Conservation (phyloP, 1,140 invertebrate genomes). For the Nilaparvata lugens region DNA sequence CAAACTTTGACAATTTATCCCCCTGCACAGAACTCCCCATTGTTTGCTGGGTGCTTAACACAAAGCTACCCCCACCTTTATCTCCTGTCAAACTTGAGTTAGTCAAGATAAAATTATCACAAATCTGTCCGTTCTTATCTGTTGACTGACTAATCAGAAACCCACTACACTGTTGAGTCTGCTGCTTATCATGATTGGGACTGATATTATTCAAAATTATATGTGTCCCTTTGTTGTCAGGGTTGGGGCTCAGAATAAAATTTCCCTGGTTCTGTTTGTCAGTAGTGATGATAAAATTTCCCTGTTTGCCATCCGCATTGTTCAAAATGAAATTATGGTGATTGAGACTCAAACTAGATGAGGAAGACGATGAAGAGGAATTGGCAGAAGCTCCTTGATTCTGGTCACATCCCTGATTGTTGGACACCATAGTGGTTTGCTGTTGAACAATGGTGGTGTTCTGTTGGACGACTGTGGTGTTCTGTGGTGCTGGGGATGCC, state of each 20-base stretch:
- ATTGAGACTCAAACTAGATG: conserved; percentile 21
- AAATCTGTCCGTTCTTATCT: conserved; percentile 14
- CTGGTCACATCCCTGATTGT: conserved; percentile 43
- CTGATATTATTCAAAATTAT: conserved; percentile 22
- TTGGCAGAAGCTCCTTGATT: conserved; percentile 11
- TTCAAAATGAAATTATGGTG: conserved; percentile 26
- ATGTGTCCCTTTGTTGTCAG: conserved; percentile 20
- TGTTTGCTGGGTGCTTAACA: neutral
- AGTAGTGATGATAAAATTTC: conserved; percentile 29
- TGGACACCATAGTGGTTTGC: conserved; percentile 59
- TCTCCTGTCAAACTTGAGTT: conserved; percentile 29
- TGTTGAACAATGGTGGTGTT: conserved; percentile 60
- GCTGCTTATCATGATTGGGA: conserved; percentile 14
- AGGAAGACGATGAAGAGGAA: conserved; percentile 17
- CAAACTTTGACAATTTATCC: conserved; percentile 12
- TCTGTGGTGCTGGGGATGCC: conserved; percentile 38
- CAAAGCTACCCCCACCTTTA: conserved; percentile 23
- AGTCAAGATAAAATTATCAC: conserved; percentile 20
- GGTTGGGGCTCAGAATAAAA: conserved; percentile 29
- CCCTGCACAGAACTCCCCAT: conserved; percentile 19
- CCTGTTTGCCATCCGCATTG: conserved; percentile 23
- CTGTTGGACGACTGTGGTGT: conserved; percentile 40
- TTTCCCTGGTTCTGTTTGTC: conserved; percentile 24
- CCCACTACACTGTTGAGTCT: conserved; percentile 19
- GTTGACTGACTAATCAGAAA: conserved; percentile 23